Percentiles rank a stretch among this genome's conserved stretches.
Evolutionary conservation across 2,113 vertebrate species (phyloP).

Genomic region (Galemys pyrenaicus): DNA sequence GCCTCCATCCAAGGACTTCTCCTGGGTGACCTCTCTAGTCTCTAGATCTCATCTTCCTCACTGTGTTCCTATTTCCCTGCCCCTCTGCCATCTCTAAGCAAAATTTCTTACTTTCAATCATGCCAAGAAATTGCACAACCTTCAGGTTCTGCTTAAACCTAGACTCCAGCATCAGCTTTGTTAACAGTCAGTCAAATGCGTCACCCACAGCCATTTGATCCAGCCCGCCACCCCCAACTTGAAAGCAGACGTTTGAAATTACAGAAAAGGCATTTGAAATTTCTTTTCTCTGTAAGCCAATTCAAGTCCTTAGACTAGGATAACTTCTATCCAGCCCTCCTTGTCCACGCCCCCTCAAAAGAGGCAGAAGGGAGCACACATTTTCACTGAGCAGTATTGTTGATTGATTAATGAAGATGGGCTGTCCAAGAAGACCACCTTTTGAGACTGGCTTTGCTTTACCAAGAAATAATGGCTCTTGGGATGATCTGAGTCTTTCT

Average conservation of each 20-base stretch:
- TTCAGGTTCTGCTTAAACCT: not conserved
- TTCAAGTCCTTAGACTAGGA: not conserved
- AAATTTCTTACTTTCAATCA: not conserved
- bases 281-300: not conserved
- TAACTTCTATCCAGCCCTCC: not conserved
- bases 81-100: not conserved
- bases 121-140: not conserved
- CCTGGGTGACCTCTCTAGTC: not conserved
- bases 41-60: not conserved
- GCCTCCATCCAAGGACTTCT: too few relatives aligned
- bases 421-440: not conserved
- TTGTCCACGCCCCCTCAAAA: not conserved
- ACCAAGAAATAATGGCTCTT: constrained; percentile 39
- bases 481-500: not conserved
- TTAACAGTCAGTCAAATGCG: not conserved
- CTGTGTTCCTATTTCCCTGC: not conserved
- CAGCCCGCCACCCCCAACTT: not conserved
- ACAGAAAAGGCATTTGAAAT: not conserved
- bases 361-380: not conserved
- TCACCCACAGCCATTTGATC: not conserved
- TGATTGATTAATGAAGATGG: not conserved
- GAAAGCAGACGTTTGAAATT: not conserved
- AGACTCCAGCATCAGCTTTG: not conserved
- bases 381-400: not conserved
- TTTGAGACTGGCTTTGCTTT: constrained; percentile 35